Conservation (phyloP, 2,113 vertebrate species). For the Indicator indicator region DNA sequence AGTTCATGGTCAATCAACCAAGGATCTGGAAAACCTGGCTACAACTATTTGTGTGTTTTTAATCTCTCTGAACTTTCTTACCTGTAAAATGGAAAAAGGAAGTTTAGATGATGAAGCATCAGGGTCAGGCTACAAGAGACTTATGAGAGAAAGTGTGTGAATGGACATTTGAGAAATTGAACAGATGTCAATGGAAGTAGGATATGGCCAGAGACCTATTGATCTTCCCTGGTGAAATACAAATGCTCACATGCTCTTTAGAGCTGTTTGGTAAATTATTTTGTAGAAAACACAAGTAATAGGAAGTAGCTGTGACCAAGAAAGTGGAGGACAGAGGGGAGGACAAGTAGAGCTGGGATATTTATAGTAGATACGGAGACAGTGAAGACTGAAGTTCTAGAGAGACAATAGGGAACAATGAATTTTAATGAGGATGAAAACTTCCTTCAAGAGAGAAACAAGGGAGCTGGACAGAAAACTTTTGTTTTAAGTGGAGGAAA, state of each 20-base stretch:
- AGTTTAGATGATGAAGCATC: background rate
- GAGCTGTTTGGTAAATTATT: background rate
- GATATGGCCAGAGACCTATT: background rate
- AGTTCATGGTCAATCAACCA: background rate
- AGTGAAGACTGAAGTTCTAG: background rate
- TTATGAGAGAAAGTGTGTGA: background rate
- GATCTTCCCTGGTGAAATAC: background rate
- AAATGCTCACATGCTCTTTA: background rate
- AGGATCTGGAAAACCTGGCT: background rate
- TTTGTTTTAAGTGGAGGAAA: background rate
- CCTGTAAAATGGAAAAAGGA: background rate
- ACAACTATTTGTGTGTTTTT: background rate
- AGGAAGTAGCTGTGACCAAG: background rate
- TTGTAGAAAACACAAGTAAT: background rate
- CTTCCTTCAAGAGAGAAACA: background rate
- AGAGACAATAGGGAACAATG: background rate
- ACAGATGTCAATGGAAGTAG: background rate
- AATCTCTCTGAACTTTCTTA: background rate
- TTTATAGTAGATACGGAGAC: background rate
- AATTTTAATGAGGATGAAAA: slow-evolving; percentile 35
- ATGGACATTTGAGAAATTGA: background rate
- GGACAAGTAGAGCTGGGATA: background rate
- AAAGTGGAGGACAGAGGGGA: background rate
- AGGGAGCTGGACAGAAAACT: background rate
- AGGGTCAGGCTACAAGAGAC: background rate